Evolutionary conservation across 2,797 vertebrate species (phyloP).

Genomic region (Acomys russatus): DNA sequence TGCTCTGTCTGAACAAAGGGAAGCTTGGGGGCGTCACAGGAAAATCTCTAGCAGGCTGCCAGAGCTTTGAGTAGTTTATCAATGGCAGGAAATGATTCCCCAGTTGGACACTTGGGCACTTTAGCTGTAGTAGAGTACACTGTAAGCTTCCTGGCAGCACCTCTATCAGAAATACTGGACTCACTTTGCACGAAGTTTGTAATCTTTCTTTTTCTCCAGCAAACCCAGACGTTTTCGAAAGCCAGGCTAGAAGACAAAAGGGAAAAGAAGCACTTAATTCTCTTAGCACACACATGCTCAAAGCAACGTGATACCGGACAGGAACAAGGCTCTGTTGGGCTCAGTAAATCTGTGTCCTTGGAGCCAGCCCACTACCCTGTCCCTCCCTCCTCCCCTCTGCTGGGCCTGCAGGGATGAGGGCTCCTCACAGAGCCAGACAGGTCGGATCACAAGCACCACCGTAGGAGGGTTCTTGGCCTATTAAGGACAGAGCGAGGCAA

Average conservation of each 20-base stretch:
- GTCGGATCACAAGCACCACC: slow-evolving; percentile 67
- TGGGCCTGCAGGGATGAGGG: slow-evolving; percentile 59
- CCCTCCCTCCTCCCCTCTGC: not conserved
- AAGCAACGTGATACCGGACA: slow-evolving; percentile 34
- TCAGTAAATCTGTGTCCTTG: slow-evolving; percentile 69
- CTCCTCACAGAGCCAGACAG: slow-evolving; percentile 40
- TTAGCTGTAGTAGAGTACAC: not conserved
- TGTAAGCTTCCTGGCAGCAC: slow-evolving; percentile 60
- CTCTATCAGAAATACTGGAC: slow-evolving; percentile 78
- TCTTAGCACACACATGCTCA: slow-evolving; percentile 20
- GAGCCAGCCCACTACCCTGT: not conserved
- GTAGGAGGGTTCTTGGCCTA: slow-evolving; percentile 78
- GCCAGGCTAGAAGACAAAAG: slow-evolving; percentile 89
- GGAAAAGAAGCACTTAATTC: slow-evolving; percentile 53
- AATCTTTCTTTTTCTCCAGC: slow-evolving; percentile 98
- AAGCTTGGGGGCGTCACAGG: slow-evolving; percentile 8
- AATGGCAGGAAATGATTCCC: slow-evolving; percentile 68
- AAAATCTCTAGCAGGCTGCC: slow-evolving; percentile 60
- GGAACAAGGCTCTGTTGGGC: not conserved
- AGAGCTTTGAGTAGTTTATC: slow-evolving; percentile 50
- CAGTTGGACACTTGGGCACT: not conserved
- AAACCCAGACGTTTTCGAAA: slow-evolving; percentile 94
- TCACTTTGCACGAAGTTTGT: slow-evolving; percentile 96
- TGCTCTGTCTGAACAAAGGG: slow-evolving; percentile 58
- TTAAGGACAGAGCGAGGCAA: slow-evolving; percentile 84